These are phyloP conservation scores for Mylabris phalerata DNA, from an alignment of 1,140 invertebrate genomes.

Conservation along the genomic window DNA sequence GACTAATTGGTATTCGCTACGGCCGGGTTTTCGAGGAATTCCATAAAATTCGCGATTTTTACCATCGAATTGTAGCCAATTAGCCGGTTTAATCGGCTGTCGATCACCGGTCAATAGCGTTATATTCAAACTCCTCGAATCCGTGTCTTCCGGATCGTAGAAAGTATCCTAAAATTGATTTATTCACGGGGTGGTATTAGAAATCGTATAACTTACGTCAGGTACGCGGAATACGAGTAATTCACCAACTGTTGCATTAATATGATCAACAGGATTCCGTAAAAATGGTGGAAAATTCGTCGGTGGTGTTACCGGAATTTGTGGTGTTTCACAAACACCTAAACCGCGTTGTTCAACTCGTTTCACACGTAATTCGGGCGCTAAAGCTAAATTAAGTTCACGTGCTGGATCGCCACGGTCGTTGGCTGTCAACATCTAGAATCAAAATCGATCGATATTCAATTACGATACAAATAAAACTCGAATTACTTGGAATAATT, in stretches of 20 bases:
- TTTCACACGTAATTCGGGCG: conserved; percentile 56
- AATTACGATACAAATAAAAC: background rate
- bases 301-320: conserved; percentile 48
- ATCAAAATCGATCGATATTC: conserved; percentile 9
- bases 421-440: conserved; percentile 52
- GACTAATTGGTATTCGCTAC: conserved; percentile 70
- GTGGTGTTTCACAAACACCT: conserved; percentile 53
- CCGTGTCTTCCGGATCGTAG: conserved; percentile 80
- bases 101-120: conserved; percentile 66
- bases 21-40: conserved; percentile 65
- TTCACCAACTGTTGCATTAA: conserved; percentile 72
- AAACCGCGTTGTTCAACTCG: conserved; percentile 55
- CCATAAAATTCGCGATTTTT: conserved; percentile 88
- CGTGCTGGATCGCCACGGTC: conserved; percentile 49
- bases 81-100: conserved; percentile 54
- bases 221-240: conserved; percentile 74
- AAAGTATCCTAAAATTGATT: conserved; percentile 67
- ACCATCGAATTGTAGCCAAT: conserved; percentile 84
- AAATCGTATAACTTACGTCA: conserved; percentile 47
- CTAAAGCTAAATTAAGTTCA: conserved; percentile 49
- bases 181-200: background rate
- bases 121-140: conserved; percentile 64
- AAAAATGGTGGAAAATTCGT: conserved; percentile 67
- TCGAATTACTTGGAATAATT: conserved; percentile 54
- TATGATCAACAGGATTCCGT: conserved; percentile 75